Evolutionary conservation across 1,140 invertebrate species (phyloP).

Genomic region (Caerostris extrusa): DNA sequence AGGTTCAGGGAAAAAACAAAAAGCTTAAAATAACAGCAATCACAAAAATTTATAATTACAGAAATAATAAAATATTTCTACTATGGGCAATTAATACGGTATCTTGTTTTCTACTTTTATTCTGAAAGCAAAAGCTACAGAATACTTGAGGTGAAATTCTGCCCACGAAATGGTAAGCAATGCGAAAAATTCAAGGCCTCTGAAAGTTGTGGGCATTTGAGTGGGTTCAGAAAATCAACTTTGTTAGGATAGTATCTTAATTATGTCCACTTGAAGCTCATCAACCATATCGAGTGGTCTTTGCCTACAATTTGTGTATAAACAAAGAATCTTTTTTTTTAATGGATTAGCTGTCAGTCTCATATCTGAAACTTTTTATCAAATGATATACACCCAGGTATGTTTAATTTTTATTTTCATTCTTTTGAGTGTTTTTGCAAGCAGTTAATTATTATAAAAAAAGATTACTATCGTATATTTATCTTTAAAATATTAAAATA

Average conservation of each 20-base stretch:
- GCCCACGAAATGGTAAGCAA: constrained; percentile 11
- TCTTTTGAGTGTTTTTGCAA: too few relatives aligned
- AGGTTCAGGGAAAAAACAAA: not conserved
- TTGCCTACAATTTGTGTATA: constrained; percentile 9
- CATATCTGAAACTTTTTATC: constrained; percentile 12
- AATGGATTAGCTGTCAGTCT: constrained; percentile 45
- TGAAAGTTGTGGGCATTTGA: constrained; percentile 42
- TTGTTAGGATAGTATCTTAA: constrained; percentile 2
- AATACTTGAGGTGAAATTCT: constrained; percentile 24
- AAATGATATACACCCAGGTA: constrained; percentile 9
- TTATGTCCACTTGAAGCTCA: constrained; percentile 54
- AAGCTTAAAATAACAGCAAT: not conserved
- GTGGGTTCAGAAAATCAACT: constrained; percentile 31
- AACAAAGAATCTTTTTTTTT: constrained; percentile 1
- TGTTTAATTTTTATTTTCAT: not conserved
- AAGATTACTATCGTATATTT: too few relatives aligned
- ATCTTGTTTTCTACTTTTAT: not conserved
- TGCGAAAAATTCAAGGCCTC: constrained; percentile 49
- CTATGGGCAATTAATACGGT: not conserved
- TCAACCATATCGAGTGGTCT: constrained; percentile 48
- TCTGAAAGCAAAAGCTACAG: not conserved
- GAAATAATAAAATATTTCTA: not conserved
- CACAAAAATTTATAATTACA: not conserved
- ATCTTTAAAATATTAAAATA: too few relatives aligned
- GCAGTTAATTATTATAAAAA: too few relatives aligned